Percentiles rank a stretch among this genome's conserved stretches.
Conservation (phyloP, 2,113 vertebrate genomes). For the Heterotilapia buettikoferi region DNA sequence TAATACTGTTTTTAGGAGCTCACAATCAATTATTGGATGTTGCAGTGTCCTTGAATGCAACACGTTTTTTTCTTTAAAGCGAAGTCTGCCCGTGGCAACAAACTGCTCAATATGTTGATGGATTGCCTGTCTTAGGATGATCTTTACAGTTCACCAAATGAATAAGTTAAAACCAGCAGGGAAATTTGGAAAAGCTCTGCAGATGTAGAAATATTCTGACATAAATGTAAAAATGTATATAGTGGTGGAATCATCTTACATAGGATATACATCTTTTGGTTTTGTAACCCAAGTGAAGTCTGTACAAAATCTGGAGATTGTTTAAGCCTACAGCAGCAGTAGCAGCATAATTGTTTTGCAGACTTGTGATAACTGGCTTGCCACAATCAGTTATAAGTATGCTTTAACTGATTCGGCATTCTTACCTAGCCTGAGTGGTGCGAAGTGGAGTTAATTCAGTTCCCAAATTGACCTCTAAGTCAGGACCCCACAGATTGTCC, state of each 20-base stretch:
- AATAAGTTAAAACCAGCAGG: neutral
- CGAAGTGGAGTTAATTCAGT: conserved; percentile 24
- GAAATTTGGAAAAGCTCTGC: neutral
- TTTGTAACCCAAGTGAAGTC: neutral
- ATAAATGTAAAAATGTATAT: neutral
- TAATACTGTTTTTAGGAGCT: neutral
- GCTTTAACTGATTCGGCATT: neutral
- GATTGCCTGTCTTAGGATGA: neutral
- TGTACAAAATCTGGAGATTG: neutral
- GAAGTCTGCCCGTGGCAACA: neutral
- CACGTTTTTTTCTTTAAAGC: neutral
- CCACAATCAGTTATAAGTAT: conserved; percentile 30
- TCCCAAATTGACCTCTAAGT: conserved; percentile 15
- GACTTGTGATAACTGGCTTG: neutral
- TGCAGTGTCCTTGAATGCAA: neutral
- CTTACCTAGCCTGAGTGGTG: conserved; percentile 3
- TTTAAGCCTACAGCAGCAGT: neutral
- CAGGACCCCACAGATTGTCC: neutral
- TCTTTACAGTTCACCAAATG: neutral
- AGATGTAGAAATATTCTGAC: neutral
- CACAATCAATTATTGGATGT: neutral
- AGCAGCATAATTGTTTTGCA: neutral
- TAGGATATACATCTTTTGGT: neutral
- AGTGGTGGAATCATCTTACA: neutral
- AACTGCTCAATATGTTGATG: neutral